Conservation (phyloP, 2,113 vertebrate species). For the Podilymbus podiceps region DNA sequence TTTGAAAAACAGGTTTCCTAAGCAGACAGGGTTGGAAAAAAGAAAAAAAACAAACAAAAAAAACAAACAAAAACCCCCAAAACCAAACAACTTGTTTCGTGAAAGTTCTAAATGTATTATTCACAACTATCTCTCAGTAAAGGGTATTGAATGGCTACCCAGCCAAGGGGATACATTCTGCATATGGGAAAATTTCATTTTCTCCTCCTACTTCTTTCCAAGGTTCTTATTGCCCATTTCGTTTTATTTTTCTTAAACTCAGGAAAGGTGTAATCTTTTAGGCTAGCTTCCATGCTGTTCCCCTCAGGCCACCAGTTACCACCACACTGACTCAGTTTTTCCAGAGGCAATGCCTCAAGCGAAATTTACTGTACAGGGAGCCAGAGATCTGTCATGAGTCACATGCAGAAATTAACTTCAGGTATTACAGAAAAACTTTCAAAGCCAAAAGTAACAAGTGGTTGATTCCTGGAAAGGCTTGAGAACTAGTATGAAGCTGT, state of each 20-base stretch:
- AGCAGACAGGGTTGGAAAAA: background rate
- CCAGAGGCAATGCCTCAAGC: slow-evolving; percentile 50
- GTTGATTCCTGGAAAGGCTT: background rate
- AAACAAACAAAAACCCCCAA: no score
- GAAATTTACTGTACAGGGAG: slow-evolving; percentile 34
- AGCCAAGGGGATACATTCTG: background rate
- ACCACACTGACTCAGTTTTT: slow-evolving; percentile 36
- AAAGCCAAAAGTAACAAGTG: slow-evolving; percentile 28
- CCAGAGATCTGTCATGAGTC: background rate
- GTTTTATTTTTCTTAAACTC: background rate
- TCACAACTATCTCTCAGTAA: background rate
- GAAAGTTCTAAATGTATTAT: background rate
- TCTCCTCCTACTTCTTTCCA: background rate
- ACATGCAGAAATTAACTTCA: slow-evolving; percentile 20
- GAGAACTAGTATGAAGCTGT: background rate
- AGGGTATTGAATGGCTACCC: background rate
- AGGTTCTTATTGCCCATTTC: background rate
- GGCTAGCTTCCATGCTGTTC: background rate
- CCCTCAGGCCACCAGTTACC: slow-evolving; percentile 2
- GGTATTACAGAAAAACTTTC: slow-evolving; percentile 14
- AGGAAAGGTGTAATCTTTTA: background rate
- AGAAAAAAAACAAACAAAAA: no score
- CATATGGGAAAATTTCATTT: background rate
- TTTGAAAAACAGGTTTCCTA: background rate
- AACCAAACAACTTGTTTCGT: background rate